Conservation (phyloP, 2,888 invertebrate genomes). For the Vesta saturnalis region DNA sequence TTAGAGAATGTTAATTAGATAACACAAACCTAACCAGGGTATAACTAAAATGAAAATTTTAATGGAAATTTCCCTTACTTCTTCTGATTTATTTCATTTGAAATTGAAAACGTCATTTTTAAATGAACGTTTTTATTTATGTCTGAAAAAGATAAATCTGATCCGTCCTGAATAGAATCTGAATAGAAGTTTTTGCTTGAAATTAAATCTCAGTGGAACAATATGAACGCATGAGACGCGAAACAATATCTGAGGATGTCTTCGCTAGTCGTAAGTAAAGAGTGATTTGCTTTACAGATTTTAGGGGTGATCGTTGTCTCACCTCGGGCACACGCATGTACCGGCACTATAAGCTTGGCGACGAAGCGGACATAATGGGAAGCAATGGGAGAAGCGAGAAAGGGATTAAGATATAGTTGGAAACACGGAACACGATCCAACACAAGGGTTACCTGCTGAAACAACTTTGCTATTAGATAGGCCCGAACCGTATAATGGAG, state of each 20-base stretch:
- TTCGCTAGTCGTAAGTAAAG: constrained; percentile 25
- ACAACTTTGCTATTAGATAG: constrained; percentile 52
- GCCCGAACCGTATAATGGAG: constrained; percentile 49
- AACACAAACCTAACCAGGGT: constrained; percentile 14
- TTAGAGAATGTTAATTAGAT: constrained; percentile 37
- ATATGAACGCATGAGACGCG: constrained; percentile 20
- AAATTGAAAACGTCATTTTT: constrained; percentile 49
- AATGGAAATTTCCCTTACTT: constrained; percentile 27
- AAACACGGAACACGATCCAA: constrained; percentile 53
- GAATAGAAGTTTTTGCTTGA: constrained; percentile 22
- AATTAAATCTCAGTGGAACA: constrained; percentile 31
- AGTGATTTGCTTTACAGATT: constrained; percentile 38
- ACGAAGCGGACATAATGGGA: constrained; percentile 56
- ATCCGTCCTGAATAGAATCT: constrained; percentile 29
- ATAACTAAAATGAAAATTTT: constrained; percentile 27
- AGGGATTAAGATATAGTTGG: constrained; percentile 58
- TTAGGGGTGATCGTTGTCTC: constrained; percentile 34
- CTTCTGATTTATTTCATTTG: constrained; percentile 44
- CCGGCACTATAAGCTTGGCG: constrained; percentile 37
- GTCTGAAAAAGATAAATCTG: constrained; percentile 43
- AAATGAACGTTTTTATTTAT: constrained; percentile 48
- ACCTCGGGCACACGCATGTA: constrained; percentile 32
- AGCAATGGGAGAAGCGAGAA: constrained; percentile 56
- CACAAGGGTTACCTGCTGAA: constrained; percentile 53
- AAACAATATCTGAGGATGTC: constrained; percentile 25